Evolutionary conservation across 2,888 invertebrate genomes (phyloP).

Genomic region (Margaritifera margaritifera): DNA sequence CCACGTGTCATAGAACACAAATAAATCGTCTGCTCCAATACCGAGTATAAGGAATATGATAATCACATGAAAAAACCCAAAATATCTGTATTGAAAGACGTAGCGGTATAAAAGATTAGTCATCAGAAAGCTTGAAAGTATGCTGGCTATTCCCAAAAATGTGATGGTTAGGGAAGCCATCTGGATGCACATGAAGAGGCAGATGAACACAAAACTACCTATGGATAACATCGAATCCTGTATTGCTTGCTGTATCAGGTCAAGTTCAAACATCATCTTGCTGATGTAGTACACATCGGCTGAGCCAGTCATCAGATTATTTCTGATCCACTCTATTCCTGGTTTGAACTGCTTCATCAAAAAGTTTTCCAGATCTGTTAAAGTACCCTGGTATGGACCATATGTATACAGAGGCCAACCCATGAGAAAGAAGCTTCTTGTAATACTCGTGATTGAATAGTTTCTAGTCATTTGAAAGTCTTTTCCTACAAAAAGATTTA

Average conservation of each 20-base stretch:
- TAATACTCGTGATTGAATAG: constrained; percentile 22
- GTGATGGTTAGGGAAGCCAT: constrained; percentile 44
- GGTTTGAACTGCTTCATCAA: constrained; percentile 34
- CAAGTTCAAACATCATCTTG: constrained; percentile 40
- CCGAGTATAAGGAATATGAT: constrained; percentile 69
- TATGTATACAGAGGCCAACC: constrained; percentile 41
- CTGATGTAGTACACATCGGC: constrained; percentile 42
- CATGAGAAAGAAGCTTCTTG: constrained; percentile 36
- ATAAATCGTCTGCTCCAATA: constrained; percentile 69
- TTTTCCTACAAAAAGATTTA: constrained; percentile 38
- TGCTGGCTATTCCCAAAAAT: constrained; percentile 44
- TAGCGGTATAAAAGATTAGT: constrained; percentile 59
- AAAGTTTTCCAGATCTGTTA: constrained; percentile 24
- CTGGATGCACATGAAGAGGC: constrained; percentile 55
- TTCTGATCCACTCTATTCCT: constrained; percentile 35
- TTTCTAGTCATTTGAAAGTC: constrained; percentile 15
- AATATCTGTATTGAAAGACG: constrained; percentile 49
- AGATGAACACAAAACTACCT: constrained; percentile 58
- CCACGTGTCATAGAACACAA: constrained; percentile 69
- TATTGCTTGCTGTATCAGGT: constrained; percentile 44
- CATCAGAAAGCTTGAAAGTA: constrained; percentile 44
- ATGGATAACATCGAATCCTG: constrained; percentile 52
- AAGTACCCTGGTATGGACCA: constrained; percentile 14
- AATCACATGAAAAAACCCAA: constrained; percentile 69
- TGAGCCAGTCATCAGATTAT: constrained; percentile 26